Conservation (phyloP, 37 sponge, comb jelly and placozoan species). For the Tethya wilhelma region DNA sequence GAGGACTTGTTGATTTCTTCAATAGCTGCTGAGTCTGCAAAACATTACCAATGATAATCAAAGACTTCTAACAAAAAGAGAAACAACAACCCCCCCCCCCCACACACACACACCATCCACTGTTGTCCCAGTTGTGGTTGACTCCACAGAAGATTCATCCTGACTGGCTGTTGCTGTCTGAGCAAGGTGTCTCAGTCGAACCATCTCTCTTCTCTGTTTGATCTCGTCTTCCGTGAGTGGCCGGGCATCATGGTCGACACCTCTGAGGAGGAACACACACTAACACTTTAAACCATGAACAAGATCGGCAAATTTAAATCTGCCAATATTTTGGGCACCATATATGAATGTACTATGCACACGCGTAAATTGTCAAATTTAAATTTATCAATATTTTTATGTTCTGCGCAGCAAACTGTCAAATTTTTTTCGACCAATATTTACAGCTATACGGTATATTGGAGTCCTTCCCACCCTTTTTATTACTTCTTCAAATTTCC, state of each 20-base stretch:
- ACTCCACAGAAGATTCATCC: constrained; percentile 8
- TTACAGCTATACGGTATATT: too few species aligned
- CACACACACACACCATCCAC: neutral
- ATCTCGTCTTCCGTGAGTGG: constrained; percentile 77
- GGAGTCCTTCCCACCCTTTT: too few species aligned
- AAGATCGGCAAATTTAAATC: neutral
- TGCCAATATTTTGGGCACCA: neutral
- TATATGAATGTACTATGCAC: neutral
- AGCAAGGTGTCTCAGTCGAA: constrained; percentile 31
- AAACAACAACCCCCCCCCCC: too few species aligned
- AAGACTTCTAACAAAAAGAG: too few species aligned
- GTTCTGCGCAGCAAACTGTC: too few species aligned
- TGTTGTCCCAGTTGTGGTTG: neutral
- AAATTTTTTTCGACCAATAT: too few species aligned
- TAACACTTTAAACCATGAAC: too few species aligned
- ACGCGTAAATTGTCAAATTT: neutral
- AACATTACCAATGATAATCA: neutral
- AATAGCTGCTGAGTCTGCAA: neutral
- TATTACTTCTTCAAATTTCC: too few species aligned
- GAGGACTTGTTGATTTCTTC: neutral
- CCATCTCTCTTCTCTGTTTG: constrained; percentile 52
- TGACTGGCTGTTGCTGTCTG: constrained; percentile 13
- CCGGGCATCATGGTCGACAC: constrained; percentile 30
- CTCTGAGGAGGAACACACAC: too few species aligned
- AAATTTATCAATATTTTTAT: too few species aligned